Percentiles rank a stretch among this genome's conserved stretches.
Conservation (phyloP, 2,888 invertebrate species). For the Rotaria macrura region DNA sequence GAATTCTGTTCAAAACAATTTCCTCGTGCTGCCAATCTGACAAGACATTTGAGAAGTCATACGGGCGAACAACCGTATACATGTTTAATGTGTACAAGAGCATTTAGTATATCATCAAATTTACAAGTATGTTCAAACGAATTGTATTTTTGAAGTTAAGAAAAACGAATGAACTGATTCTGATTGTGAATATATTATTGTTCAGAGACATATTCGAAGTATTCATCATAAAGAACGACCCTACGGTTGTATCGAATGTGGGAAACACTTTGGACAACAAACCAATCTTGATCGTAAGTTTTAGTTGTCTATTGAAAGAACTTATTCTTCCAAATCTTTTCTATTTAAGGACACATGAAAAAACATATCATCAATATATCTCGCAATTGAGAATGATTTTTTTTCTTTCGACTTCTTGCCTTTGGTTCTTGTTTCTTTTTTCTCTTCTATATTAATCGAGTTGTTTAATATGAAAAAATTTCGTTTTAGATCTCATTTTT, state of each 20-base stretch:
- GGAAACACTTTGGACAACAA: slow-evolving; percentile 17
- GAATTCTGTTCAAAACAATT: slow-evolving; percentile 53
- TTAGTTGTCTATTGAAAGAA: not conserved
- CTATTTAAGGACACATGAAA: not conserved
- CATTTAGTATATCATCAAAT: slow-evolving; percentile 96
- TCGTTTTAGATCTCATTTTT: not conserved
- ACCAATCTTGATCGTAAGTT: slow-evolving; percentile 13
- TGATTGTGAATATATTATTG: too few relatives aligned
- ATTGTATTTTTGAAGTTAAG: not conserved
- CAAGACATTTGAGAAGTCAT: slow-evolving; percentile 87
- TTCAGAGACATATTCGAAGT: slow-evolving; percentile 17
- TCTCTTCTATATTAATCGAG: not conserved
- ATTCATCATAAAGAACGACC: slow-evolving; percentile 22
- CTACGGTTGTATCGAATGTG: not conserved
- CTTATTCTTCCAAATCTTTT: not conserved
- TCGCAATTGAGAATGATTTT: not conserved
- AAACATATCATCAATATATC: not conserved
- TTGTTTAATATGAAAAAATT: not conserved
- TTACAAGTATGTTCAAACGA: slow-evolving; percentile 75
- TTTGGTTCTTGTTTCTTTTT: not conserved
- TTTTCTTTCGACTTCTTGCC: too few relatives aligned
- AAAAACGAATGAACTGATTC: too few relatives aligned
- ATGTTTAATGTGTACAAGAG: slow-evolving; percentile 64
- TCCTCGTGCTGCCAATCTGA: slow-evolving; percentile 89
- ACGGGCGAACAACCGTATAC: slow-evolving; percentile 68